Evolutionary conservation across 2,888 invertebrate genomes (phyloP).

Genomic region (Prenolepis imparis): DNA sequence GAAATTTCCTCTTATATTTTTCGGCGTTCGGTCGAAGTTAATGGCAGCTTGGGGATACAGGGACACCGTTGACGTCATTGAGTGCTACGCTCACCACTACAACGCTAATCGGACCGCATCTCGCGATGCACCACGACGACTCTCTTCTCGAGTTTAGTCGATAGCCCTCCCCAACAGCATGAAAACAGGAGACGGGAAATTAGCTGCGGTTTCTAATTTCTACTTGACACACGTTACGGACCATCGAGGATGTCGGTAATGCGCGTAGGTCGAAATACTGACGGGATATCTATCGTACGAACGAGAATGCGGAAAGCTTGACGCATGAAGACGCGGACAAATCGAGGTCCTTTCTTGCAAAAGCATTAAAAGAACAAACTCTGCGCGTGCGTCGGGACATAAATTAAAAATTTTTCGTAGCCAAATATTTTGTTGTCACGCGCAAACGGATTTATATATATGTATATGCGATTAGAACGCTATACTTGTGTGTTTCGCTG

Average conservation of each 20-base stretch:
- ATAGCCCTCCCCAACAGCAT: constrained; percentile 28
- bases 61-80: constrained; percentile 68
- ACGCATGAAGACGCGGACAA: neutral
- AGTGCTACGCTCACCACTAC: constrained; percentile 53
- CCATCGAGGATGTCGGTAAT: constrained; percentile 35
- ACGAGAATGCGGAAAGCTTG: constrained; percentile 7
- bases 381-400: constrained; percentile 29
- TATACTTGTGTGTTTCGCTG: constrained; percentile 33
- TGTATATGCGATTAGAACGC: constrained; percentile 12
- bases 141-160: constrained; percentile 48
- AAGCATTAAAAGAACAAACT: constrained; percentile 7
- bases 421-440: constrained; percentile 36
- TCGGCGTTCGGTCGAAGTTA: constrained; percentile 57
- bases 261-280: constrained; percentile 22
- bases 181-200: constrained; percentile 50
- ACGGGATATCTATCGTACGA: constrained; percentile 1
- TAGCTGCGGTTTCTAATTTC: constrained; percentile 53
- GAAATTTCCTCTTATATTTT: constrained; percentile 59
- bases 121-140: constrained; percentile 55
- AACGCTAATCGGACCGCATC: constrained; percentile 42
- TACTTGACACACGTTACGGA: constrained; percentile 29
- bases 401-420: constrained; percentile 44
- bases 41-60: constrained; percentile 58
- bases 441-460: constrained; percentile 4
- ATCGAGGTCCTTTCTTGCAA: neutral